Evolutionary conservation across 2,797 vertebrate genomes (phyloP).

Genomic region (Rallus crepitans): DNA sequence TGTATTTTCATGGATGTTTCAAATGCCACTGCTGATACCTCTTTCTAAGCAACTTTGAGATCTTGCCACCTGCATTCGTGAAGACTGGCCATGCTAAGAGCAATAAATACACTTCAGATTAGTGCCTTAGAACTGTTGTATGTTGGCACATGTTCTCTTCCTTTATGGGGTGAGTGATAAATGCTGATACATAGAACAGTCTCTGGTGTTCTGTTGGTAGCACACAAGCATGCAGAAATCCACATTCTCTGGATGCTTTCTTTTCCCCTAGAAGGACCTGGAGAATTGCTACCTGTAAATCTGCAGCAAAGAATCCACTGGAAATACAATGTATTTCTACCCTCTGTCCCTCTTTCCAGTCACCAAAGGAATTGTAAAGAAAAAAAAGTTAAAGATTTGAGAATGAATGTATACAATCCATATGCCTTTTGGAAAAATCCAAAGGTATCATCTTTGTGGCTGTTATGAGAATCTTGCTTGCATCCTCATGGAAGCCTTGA

Average conservation of each 20-base stretch:
- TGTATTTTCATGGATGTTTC: neutral
- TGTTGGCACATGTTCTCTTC: neutral
- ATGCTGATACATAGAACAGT: neutral
- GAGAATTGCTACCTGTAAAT: neutral
- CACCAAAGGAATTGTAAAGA: neutral
- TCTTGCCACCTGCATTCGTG: neutral
- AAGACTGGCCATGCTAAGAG: neutral
- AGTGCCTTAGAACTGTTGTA: neutral
- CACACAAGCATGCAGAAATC: neutral
- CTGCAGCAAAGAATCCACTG: neutral
- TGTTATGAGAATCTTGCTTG: neutral
- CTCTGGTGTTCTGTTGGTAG: neutral
- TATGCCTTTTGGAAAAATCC: neutral
- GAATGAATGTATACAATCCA: neutral
- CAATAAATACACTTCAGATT: neutral
- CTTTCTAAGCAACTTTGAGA: neutral
- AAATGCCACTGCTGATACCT: neutral
- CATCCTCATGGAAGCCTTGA: neutral
- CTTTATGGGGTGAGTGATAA: neutral
- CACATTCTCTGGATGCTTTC: neutral
- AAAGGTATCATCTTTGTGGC: neutral
- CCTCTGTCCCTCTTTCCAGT: neutral
- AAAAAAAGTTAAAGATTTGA: neutral
- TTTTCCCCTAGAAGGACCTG: neutral
- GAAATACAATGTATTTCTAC: neutral